These are phyloP conservation scores for Lomographa bimaculata DNA, from an alignment of 2,888 invertebrate genomes.

Conservation along the genomic window DNA sequence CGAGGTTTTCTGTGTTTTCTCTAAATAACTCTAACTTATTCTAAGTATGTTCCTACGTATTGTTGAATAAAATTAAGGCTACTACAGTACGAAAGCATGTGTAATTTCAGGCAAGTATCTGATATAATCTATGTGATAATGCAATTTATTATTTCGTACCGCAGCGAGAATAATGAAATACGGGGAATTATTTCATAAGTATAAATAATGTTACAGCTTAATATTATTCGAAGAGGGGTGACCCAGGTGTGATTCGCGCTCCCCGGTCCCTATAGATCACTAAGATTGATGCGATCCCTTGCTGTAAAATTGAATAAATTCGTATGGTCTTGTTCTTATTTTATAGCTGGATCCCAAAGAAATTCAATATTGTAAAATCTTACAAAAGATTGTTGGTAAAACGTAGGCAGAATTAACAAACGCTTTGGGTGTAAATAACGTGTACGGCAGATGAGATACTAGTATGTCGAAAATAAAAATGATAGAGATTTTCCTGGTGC, in stretches of 20 bases:
- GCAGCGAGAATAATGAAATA: slow-evolving; percentile 14
- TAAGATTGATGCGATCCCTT: slow-evolving; percentile 32
- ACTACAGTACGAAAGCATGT: too few species aligned
- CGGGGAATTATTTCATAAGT: slow-evolving; percentile 18
- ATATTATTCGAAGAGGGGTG: slow-evolving; percentile 23
- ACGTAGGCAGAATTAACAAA: too few species aligned
- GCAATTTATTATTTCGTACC: too few species aligned
- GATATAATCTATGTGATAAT: too few species aligned
- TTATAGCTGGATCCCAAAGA: slow-evolving; percentile 5
- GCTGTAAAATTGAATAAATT: slow-evolving; percentile 26
- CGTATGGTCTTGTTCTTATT: slow-evolving; percentile 7
- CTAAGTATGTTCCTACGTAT: too few species aligned
- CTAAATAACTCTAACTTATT: too few species aligned
- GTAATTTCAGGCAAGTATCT: too few species aligned
- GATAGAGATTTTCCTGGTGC: too few species aligned
- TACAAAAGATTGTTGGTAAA: neutral
- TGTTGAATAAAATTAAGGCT: too few species aligned
- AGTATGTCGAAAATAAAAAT: too few species aligned
- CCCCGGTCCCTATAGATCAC: slow-evolving; percentile 30
- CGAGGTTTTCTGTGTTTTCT: too few species aligned
- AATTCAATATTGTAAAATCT: slow-evolving; percentile 1
- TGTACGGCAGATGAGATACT: neutral
- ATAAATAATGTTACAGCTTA: slow-evolving; percentile 24
- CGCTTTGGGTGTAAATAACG: neutral
- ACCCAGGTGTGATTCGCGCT: slow-evolving; percentile 28